Percentiles rank a stretch among this genome's conserved stretches.
phyloP scores from a whole-genome alignment of 2,888 invertebrate species.

The Synergus gifuensis region DNA sequence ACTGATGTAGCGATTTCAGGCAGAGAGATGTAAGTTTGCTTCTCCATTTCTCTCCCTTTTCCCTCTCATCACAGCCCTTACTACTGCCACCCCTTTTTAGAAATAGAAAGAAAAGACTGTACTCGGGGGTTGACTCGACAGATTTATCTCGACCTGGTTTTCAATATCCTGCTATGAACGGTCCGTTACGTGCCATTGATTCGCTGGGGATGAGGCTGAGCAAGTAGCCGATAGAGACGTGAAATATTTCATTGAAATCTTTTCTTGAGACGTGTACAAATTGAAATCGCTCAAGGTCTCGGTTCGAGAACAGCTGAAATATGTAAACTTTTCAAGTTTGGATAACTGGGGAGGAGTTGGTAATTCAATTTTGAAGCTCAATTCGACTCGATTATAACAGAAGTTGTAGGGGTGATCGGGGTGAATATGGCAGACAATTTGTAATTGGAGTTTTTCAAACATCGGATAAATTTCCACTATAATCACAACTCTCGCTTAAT shows the following conservation, averaged over 20 bases:
- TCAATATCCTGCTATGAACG: slow-evolving; percentile 28
- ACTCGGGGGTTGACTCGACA: slow-evolving; percentile 32
- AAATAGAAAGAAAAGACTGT: slow-evolving; percentile 22
- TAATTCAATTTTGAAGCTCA: background rate
- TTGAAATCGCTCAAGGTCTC: background rate
- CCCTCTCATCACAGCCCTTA: background rate
- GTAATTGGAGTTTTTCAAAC: no score
- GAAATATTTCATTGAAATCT: slow-evolving; percentile 29
- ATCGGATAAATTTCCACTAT: background rate
- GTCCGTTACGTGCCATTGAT: slow-evolving; percentile 35
- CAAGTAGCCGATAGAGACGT: slow-evolving; percentile 27
- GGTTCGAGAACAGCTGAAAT: background rate
- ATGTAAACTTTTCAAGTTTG: background rate
- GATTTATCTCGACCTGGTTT: slow-evolving; percentile 27
- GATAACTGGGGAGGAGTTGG: background rate
- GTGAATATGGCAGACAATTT: no score
- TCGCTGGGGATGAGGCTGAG: slow-evolving; percentile 27
- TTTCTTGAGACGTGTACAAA: background rate
- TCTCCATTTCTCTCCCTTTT: slow-evolving; percentile 9
- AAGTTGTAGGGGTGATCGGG: background rate
- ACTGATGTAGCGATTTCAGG: slow-evolving; percentile 15
- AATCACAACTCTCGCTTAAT: background rate
- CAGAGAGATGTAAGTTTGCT: slow-evolving; percentile 3
- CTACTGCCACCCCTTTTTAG: background rate
- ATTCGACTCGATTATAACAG: background rate